phyloP scores from a whole-genome alignment of 2,797 vertebrate genomes.

The Platalea minor region DNA sequence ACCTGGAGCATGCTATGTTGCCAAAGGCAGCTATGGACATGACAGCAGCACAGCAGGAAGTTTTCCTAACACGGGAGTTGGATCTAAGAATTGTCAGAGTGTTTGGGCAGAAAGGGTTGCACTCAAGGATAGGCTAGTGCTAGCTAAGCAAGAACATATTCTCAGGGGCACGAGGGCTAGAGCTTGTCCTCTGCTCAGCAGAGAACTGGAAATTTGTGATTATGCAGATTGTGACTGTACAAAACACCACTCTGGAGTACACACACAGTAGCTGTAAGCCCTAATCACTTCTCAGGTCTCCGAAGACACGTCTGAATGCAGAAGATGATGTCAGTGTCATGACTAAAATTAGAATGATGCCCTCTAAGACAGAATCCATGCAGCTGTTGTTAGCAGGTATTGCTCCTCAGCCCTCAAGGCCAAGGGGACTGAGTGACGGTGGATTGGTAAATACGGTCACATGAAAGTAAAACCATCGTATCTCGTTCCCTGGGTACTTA shows the following conservation, averaged over 20 bases:
- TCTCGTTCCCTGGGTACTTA: neutral
- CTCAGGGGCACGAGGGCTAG: neutral
- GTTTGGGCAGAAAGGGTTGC: neutral
- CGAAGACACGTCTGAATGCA: neutral
- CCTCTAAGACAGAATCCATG: neutral
- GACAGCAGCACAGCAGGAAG: neutral
- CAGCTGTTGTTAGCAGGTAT: neutral
- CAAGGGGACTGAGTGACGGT: neutral
- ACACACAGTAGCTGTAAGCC: neutral
- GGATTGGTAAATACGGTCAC: neutral
- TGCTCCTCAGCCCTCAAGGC: neutral
- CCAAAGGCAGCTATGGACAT: neutral
- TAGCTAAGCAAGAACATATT: neutral
- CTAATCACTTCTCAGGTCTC: neutral
- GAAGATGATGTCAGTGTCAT: neutral
- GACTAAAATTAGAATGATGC: neutral
- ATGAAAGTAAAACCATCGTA: neutral
- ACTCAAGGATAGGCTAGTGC: neutral
- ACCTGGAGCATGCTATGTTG: neutral
- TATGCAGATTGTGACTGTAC: neutral
- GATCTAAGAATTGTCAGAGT: neutral
- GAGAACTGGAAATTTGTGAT: neutral
- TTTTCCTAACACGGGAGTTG: neutral
- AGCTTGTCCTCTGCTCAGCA: neutral
- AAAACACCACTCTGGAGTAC: neutral